phyloP scores from a whole-genome alignment of 2,797 vertebrate species.

The Labroides dimidiatus region DNA sequence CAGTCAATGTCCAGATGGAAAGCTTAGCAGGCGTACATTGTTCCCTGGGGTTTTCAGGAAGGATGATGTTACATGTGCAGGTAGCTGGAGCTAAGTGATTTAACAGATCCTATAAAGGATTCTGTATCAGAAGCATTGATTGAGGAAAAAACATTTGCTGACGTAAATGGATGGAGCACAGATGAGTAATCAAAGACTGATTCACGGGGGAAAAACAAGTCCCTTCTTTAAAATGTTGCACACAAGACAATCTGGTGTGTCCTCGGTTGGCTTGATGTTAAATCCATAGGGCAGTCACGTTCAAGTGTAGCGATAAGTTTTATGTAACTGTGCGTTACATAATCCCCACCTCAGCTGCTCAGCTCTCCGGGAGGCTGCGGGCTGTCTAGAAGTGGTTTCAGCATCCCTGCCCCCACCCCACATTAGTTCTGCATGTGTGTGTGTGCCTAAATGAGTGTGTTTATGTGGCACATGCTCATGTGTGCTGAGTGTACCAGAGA shows the following conservation, averaged over 20 bases:
- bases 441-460: slow-evolving; percentile 8
- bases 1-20: slow-evolving; percentile 20
- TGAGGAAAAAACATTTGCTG: slow-evolving; percentile 5
- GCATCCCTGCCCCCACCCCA: slow-evolving; percentile 56
- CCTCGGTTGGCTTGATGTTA: slow-evolving; percentile 22
- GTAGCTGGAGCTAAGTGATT: slow-evolving; percentile 1
- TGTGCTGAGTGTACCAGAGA: slow-evolving; percentile 16
- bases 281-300: slow-evolving; percentile 43
- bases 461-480: slow-evolving; percentile 3
- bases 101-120: background rate
- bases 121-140: background rate
- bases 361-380: slow-evolving; percentile 58
- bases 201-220: slow-evolving; percentile 2
- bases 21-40: slow-evolving; percentile 14
- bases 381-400: slow-evolving; percentile 67
- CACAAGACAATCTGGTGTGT: slow-evolving; percentile 10
- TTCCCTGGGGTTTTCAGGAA: slow-evolving; percentile 1
- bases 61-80: slow-evolving; percentile 8
- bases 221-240: slow-evolving; percentile 29
- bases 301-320: slow-evolving; percentile 63
- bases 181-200: background rate
- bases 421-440: slow-evolving; percentile 35
- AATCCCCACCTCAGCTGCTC: slow-evolving; percentile 65
- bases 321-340: slow-evolving; percentile 76
- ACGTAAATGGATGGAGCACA: slow-evolving; percentile 9